Conservation (phyloP, 2,113 vertebrate species). For the Vulpes vulpes region DNA sequence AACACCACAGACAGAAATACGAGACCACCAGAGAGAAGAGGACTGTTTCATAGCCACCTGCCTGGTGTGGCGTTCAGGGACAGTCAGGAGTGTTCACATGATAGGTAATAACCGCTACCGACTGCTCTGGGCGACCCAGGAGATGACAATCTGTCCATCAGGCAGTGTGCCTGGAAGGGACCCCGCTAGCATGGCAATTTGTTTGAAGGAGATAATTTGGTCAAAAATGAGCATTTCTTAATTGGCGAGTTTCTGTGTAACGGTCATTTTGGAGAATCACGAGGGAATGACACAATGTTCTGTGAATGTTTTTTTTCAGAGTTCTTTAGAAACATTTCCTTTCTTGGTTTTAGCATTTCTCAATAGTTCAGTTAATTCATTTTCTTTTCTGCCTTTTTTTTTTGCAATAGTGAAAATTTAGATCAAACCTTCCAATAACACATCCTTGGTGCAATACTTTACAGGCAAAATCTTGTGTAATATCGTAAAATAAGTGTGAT, state of each 20-base stretch:
- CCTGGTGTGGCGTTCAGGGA: fast-evolving
- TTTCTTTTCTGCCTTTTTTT: not conserved
- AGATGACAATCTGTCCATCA: fast-evolving
- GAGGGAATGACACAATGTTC: not conserved
- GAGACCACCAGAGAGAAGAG: not conserved
- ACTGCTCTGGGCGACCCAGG: not conserved
- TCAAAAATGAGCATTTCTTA: not conserved
- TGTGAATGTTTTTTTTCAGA: not conserved
- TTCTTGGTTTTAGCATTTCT: not conserved
- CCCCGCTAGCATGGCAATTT: fast-evolving
- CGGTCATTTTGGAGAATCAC: not conserved
- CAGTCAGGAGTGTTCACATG: fast-evolving
- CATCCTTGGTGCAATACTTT: not conserved
- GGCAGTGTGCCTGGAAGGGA: fast-evolving
- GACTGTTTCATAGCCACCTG: fast-evolving
- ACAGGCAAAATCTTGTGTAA: not conserved
- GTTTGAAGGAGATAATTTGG: no score
- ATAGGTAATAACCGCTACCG: fast-evolving
- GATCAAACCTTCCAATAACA: not conserved
- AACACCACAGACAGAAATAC: fast-evolving
- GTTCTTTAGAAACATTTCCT: not conserved
- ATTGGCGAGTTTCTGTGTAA: not conserved
- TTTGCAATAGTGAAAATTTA: not conserved
- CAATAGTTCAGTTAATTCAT: not conserved
- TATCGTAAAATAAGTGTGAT: not conserved